These are phyloP conservation scores for Eupsilia transversa DNA, from an alignment of 2,888 invertebrate genomes.

Conservation along the genomic window DNA sequence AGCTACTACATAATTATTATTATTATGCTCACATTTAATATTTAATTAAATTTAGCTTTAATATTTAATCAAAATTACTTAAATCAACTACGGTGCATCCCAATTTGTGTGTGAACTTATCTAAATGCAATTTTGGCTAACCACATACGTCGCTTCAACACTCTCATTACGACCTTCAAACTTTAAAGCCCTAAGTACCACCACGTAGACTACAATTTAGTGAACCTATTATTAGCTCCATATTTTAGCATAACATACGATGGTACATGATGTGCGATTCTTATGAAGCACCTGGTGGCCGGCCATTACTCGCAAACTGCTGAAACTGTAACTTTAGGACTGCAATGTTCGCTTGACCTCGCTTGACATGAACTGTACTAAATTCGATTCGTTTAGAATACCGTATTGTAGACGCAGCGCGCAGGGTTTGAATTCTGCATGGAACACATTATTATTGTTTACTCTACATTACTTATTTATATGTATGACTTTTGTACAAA, in stretches of 20 bases:
- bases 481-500: too few relatives aligned
- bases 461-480: too few relatives aligned
- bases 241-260: background rate
- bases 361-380: conserved; percentile 1
- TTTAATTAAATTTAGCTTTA: background rate
- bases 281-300: conserved; percentile 29
- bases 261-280: conserved; percentile 19
- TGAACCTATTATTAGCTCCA: background rate
- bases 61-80: background rate
- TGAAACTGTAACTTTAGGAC: conserved; percentile 16
- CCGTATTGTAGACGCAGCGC: background rate
- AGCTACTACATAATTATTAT: background rate
- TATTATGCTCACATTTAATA: background rate
- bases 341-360: conserved; percentile 33
- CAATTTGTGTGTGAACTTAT: background rate
- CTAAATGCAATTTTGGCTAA: background rate
- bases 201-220: background rate
- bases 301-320: conserved; percentile 21
- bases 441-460: background rate
- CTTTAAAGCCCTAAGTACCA: background rate
- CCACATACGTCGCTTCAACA: background rate
- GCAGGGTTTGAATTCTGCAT: background rate
- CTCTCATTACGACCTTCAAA: background rate
- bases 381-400: conserved; percentile 1
- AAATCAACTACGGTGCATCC: background rate